Percentiles rank a stretch among this genome's conserved stretches.
These are phyloP conservation scores for Lophotriccus pileatus DNA, from an alignment of 2,797 vertebrate species.

Conservation along the genomic window DNA sequence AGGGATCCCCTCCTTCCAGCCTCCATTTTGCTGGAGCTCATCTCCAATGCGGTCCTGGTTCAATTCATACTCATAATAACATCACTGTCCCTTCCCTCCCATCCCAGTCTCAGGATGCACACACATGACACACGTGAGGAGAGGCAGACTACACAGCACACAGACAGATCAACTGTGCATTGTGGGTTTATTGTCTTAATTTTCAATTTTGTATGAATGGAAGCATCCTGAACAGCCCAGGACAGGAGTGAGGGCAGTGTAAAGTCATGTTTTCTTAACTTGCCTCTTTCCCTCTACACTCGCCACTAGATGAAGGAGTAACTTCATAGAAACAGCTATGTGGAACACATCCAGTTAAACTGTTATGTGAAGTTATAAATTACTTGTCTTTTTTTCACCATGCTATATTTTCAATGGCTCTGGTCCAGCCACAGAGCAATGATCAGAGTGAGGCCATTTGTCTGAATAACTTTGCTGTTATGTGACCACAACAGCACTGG, in stretches of 20 bases:
- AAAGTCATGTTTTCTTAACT: background rate
- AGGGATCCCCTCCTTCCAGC: background rate
- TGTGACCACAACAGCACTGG: background rate
- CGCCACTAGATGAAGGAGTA: background rate
- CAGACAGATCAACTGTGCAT: background rate
- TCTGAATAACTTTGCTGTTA: background rate
- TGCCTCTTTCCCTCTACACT: background rate
- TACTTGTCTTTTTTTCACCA: background rate
- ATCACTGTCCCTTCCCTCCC: rapidly evolving
- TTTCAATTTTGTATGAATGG: background rate
- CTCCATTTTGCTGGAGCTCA: background rate
- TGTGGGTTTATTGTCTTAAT: background rate
- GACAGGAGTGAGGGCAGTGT: background rate
- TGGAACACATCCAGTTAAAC: background rate
- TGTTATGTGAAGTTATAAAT: background rate
- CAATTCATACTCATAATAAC: background rate
- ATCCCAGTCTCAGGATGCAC: background rate
- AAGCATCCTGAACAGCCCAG: background rate
- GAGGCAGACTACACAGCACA: background rate
- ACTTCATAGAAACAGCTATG: background rate
- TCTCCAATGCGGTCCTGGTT: background rate
- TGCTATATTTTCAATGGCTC: background rate
- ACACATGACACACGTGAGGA: rapidly evolving
- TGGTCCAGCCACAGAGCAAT: background rate
- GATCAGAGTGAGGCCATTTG: background rate